Conservation (phyloP, 2,888 invertebrate genomes). For the Xanthia togata region DNA sequence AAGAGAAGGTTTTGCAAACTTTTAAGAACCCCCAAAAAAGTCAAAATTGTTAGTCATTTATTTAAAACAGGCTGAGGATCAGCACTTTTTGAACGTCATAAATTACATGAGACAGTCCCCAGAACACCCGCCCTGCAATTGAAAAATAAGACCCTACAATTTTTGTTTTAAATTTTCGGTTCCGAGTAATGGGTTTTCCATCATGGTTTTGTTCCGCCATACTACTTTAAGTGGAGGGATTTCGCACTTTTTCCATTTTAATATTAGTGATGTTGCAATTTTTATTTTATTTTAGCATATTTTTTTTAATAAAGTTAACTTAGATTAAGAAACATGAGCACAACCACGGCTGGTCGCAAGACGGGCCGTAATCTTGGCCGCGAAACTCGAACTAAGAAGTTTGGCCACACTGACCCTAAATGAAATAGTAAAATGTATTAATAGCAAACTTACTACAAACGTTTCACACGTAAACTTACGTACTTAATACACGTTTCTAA, state of each 20-base stretch:
- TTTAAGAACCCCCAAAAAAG: conserved; percentile 37
- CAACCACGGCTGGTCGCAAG: not conserved
- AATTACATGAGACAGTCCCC: too few relatives aligned
- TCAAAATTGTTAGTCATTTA: too few relatives aligned
- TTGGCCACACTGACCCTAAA: not conserved
- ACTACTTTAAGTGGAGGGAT: conserved; percentile 45
- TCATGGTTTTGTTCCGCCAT: conserved; percentile 15
- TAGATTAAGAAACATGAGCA: not conserved
- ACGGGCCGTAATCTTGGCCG: not conserved
- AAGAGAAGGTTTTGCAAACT: conserved; percentile 43
- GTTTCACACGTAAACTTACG: too few relatives aligned
- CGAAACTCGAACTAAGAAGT: not conserved
- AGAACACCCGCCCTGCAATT: too few relatives aligned
- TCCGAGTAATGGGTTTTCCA: conserved; percentile 43
- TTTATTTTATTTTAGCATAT: not conserved
- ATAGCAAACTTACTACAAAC: not conserved
- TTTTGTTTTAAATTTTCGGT: conserved; percentile 45
- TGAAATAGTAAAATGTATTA: not conserved
- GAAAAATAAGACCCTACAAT: conserved; percentile 41
- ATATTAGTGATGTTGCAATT: conserved; percentile 28
- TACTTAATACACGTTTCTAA: conserved; percentile 1
- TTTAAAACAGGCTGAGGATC: too few relatives aligned
- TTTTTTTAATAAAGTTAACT: not conserved
- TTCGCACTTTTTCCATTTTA: conserved; percentile 33
- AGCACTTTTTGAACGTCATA: too few relatives aligned